Base-by-base conservation (phyloP, 2,113 vertebrate species). In the Tichodroma muraria region DNA sequence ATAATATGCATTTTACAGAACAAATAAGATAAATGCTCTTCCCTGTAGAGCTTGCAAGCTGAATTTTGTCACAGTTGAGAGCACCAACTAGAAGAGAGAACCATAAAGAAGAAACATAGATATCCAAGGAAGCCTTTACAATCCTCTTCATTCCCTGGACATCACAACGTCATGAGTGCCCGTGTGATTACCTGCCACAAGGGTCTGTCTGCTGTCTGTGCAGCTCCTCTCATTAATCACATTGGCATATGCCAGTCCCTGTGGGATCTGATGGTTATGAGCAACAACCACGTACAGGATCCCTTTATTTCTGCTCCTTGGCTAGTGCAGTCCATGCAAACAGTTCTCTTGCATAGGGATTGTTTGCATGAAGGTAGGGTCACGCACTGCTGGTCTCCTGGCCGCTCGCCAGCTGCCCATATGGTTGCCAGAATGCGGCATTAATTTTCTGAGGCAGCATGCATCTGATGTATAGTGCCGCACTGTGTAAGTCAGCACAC, bases 351-450 rank as follows among this genome's bases (percentile, higher is more conserved):
- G 50, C 6, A 1, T 2, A 16, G 57, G 37, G 42, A 59, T 54
- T 60, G 78, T 75, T 88, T 75, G 38, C 3, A 2, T 80, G 78
- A 80, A 91, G 66, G 44, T 63, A 85, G 68, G 65, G 70, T 73
- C 37, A 1, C 78, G 89, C 83, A 80, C 79, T 69, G 80, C 85
- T 91, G 84, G n/a, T 88, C 91, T 71, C 71, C 68, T 94, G 93
- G 94, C 63, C 0, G 0, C 84, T 93, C 0, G 45, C 80, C 91
- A 93, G 64, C 64, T 61, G 57, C 80, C 82, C 80, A 80, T 94
- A 82, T 83, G 88, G 91, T 87, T 94, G 90, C 94, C 85, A 89
- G 83, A 95, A 93, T 71, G 73, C 60, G 75, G 73, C 90, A 87
- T 79, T 94, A 73, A 88, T 88, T 92, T 93, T 94, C 91, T 11